Conservation (phyloP, 1,140 invertebrate genomes). For the Xylocopa sonorina region DNA sequence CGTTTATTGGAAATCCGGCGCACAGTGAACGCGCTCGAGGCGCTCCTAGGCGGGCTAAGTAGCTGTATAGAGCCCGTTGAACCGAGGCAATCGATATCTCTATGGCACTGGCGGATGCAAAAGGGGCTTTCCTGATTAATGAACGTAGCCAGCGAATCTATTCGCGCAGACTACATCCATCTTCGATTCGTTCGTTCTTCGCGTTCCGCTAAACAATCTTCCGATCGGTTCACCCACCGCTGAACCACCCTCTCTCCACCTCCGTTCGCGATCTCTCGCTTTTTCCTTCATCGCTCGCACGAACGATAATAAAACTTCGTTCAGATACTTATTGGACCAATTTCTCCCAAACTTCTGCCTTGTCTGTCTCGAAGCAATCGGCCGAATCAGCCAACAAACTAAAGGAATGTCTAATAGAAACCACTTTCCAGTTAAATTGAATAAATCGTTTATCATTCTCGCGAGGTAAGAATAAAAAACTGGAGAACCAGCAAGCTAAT, state of each 20-base stretch:
- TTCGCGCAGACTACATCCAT: slow-evolving; percentile 51
- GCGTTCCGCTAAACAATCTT: slow-evolving; percentile 60
- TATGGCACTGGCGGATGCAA: slow-evolving; percentile 65
- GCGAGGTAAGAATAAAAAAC: too few relatives aligned
- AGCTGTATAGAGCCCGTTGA: slow-evolving; percentile 57
- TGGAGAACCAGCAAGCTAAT: background rate
- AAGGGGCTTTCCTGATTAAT: slow-evolving; percentile 71
- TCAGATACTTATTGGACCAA: slow-evolving; percentile 9
- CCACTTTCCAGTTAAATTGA: background rate
- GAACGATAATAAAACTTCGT: slow-evolving; percentile 4
- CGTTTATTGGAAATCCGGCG: slow-evolving; percentile 64
- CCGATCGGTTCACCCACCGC: slow-evolving; percentile 19
- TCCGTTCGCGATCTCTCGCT: background rate
- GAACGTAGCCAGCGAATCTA: slow-evolving; percentile 61
- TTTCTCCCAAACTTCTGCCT: too few relatives aligned
- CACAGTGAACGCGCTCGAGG: slow-evolving; percentile 39
- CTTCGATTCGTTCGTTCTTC: slow-evolving; percentile 52
- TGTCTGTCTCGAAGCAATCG: background rate
- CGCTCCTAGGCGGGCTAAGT: slow-evolving; percentile 60
- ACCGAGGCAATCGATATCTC: slow-evolving; percentile 70
- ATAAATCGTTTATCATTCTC: background rate
- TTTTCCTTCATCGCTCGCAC: background rate
- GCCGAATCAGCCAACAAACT: background rate
- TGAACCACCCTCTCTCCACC: background rate
- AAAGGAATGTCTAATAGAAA: background rate